These are phyloP conservation scores for Oegoconia quadripuncta DNA, from an alignment of 2,888 invertebrate genomes.

Conservation along the genomic window DNA sequence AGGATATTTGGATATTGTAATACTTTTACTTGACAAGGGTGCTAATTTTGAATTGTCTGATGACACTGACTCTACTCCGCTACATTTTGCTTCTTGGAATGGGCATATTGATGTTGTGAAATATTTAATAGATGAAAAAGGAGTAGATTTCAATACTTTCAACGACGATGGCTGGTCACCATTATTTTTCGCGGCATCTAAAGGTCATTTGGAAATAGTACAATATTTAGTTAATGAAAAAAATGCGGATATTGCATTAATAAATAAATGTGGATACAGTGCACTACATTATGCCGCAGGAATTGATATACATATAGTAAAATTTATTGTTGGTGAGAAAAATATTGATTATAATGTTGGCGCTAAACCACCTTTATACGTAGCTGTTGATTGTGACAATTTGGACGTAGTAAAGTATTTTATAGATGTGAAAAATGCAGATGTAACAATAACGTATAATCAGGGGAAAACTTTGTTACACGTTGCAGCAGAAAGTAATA, in stretches of 20 bases:
- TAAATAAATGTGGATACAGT: neutral
- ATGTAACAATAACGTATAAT: neutral
- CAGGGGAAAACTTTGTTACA: neutral
- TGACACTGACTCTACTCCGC: neutral
- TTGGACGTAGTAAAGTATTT: conserved; percentile 3
- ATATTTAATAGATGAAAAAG: conserved; percentile 4
- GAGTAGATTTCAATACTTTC: neutral
- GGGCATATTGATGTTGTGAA: conserved; percentile 1
- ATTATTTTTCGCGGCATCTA: neutral
- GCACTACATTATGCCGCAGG: neutral
- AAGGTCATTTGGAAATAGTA: neutral
- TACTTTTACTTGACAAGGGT: conserved; percentile 1
- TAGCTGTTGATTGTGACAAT: neutral
- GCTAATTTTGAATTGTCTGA: neutral
- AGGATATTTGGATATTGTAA: conserved; percentile 2
- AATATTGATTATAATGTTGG: neutral
- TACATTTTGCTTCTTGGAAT: neutral
- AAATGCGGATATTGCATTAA: neutral
- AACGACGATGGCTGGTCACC: neutral
- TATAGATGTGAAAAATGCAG: neutral
- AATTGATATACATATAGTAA: neutral
- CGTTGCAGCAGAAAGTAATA: neutral
- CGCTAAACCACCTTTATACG: neutral
- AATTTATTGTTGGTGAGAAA: neutral
- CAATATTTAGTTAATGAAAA: neutral